phyloP scores from a whole-genome alignment of 2,113 vertebrate species.

The Rutilus rutilus region DNA sequence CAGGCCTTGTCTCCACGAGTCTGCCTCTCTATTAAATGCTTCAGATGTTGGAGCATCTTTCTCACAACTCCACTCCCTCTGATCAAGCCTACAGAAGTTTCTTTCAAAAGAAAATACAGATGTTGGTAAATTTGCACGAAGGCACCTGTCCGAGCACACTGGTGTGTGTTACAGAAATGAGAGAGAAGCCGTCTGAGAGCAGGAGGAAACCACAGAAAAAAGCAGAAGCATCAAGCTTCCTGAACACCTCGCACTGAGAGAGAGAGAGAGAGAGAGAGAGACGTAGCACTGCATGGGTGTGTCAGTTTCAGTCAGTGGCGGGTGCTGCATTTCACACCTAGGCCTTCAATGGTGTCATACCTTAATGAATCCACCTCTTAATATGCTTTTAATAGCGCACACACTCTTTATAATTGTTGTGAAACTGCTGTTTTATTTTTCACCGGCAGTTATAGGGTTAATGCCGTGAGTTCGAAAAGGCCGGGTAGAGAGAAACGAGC shows the following conservation, averaged over 20 bases:
- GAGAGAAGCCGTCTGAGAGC: slow-evolving; percentile 10
- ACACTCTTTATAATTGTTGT: too few relatives aligned
- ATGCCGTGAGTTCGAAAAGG: too few relatives aligned
- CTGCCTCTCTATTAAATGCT: neutral
- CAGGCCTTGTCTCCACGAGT: slow-evolving; percentile 35
- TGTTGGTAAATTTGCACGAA: neutral
- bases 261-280: slow-evolving; percentile 27
- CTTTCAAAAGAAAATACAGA: neutral
- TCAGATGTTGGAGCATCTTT: slow-evolving; percentile 28
- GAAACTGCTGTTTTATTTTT: too few relatives aligned
- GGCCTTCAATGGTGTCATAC: too few relatives aligned
- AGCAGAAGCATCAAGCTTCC: slow-evolving; percentile 58
- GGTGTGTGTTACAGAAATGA: slow-evolving; percentile 16
- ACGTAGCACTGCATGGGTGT: slow-evolving; percentile 4
- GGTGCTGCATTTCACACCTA: too few relatives aligned
- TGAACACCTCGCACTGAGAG: slow-evolving; percentile 41
- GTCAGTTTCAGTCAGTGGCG: neutral
- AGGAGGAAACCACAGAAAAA: slow-evolving; percentile 57
- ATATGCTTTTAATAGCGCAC: too few relatives aligned
- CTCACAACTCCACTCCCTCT: neutral
- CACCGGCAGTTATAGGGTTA: too few relatives aligned
- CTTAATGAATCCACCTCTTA: too few relatives aligned
- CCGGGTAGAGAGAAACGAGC: too few relatives aligned
- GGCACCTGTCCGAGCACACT: slow-evolving; percentile 4
- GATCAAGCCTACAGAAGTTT: neutral